Evolutionary conservation across 37 sponge, comb jelly and placozoan species (phyloP).

Genomic region (Amphimedon queenslandica): DNA sequence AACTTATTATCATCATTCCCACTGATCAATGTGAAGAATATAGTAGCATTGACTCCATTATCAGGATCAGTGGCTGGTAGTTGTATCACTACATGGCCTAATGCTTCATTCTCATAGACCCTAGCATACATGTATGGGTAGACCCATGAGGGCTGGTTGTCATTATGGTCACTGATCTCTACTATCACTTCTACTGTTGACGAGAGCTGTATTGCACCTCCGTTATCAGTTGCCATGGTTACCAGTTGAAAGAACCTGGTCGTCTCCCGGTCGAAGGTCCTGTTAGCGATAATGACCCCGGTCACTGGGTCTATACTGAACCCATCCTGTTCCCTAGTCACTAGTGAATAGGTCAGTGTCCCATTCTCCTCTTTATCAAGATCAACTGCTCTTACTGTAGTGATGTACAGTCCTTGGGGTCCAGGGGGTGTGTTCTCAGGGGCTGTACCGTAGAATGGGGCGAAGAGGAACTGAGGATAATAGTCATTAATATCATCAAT

Average conservation of each 20-base stretch:
- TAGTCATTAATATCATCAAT: conserved; percentile 50
- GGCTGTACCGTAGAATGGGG: conserved; percentile 1
- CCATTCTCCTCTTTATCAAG: conserved; percentile 52
- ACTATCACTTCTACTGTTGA: conserved; percentile 33
- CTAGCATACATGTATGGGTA: conserved; percentile 44
- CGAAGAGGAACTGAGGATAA: conserved; percentile 22
- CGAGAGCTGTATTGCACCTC: conserved; percentile 13
- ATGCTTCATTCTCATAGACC: conserved; percentile 47
- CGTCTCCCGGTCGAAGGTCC: conserved; percentile 35
- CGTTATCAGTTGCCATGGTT: conserved; percentile 52
- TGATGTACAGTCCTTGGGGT: conserved; percentile 24
- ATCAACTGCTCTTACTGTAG: conserved; percentile 40
- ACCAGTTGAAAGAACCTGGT: conserved; percentile 4
- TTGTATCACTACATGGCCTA: conserved; percentile 25
- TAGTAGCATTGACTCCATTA: conserved; percentile 35
- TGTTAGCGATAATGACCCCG: conserved; percentile 36
- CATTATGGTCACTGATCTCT: conserved; percentile 68
- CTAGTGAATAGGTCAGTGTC: conserved; percentile 28
- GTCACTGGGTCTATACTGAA: conserved; percentile 42
- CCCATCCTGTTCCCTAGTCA: conserved; percentile 5
- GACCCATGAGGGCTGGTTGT: conserved; percentile 62
- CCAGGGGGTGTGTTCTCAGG: conserved; percentile 35
- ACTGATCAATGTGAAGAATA: conserved; percentile 21
- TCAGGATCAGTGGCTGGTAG: conserved; percentile 53
- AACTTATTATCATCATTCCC: conserved; percentile 16